A percentile compares a stretch with the other conserved stretches of the same genome.
These are phyloP conservation scores for Thymallus thymallus DNA, from an alignment of 2,113 vertebrate genomes.

Conservation along the genomic window DNA sequence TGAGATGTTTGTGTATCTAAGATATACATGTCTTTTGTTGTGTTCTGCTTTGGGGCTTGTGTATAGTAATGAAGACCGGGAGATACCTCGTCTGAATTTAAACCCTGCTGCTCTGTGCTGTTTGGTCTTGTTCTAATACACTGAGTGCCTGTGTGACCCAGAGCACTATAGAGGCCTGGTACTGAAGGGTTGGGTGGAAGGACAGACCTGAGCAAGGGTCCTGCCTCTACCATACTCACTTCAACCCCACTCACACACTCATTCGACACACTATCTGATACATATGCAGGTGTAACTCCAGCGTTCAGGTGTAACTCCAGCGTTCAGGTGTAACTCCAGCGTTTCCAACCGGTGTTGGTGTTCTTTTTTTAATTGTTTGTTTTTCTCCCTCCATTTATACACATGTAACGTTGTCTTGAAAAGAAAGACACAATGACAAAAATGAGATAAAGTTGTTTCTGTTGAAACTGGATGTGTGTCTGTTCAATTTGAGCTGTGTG, in stretches of 20 bases:
- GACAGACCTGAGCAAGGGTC: conserved; percentile 31
- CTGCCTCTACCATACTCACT: conserved; percentile 34
- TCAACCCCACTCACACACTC: background rate
- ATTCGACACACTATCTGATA: conserved; percentile 12
- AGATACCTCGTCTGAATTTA: conserved; percentile 49
- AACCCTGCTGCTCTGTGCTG: conserved; percentile 33
- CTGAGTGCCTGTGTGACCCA: conserved; percentile 7
- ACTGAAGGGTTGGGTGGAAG: conserved; percentile 21
- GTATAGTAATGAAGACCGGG: conserved; percentile 30
- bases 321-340: conserved; percentile 52
- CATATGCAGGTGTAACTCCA: conserved; percentile 41
- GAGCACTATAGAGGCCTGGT: conserved; percentile 29
- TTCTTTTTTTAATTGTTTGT: conserved; percentile 48
- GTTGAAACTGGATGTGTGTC: conserved; percentile 50
- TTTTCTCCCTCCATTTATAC: conserved; percentile 60
- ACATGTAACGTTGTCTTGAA: conserved; percentile 59
- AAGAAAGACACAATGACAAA: conserved; percentile 54
- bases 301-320: conserved; percentile 54
- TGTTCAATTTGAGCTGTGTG: conserved; percentile 5
- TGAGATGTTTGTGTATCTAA: conserved; percentile 14
- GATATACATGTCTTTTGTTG: conserved; percentile 23
- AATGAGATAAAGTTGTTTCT: conserved; percentile 63
- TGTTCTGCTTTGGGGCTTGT: conserved; percentile 37
- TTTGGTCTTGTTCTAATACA: conserved; percentile 25
- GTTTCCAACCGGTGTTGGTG: conserved; percentile 24